These are phyloP conservation scores for Heliothis subflexa DNA, from an alignment of 1,140 invertebrate genomes.

Conservation along the genomic window DNA sequence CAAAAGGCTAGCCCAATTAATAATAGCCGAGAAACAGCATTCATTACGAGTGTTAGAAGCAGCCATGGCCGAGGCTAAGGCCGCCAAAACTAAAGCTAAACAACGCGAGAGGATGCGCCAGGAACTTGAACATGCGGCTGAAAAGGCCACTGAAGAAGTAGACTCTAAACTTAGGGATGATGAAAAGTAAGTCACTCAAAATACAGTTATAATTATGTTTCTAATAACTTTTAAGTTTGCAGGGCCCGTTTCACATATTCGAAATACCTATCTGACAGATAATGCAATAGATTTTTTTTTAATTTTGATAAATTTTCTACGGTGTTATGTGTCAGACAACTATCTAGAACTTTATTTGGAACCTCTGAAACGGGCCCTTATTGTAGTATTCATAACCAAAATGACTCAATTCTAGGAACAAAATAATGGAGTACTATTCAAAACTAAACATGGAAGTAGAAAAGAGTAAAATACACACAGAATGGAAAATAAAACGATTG, in stretches of 20 bases:
- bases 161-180: constrained; percentile 83
- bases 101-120: constrained; percentile 62
- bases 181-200: constrained; percentile 65
- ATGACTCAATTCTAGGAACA: constrained; percentile 71
- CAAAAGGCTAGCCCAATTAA: constrained; percentile 80
- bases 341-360: too few relatives aligned
- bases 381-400: too few relatives aligned
- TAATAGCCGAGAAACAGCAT: constrained; percentile 84
- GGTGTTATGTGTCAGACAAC: too few relatives aligned
- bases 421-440: constrained; percentile 87
- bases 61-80: constrained; percentile 78
- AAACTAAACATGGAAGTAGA: constrained; percentile 86
- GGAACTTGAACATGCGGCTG: constrained; percentile 64
- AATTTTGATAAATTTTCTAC: too few relatives aligned
- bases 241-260: too few relatives aligned
- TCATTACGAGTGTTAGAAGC: constrained; percentile 78
- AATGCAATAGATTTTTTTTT: too few relatives aligned
- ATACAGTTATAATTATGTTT: background rate
- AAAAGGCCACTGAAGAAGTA: constrained; percentile 79
- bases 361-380: too few relatives aligned
- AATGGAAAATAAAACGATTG: constrained; percentile 88
- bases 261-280: too few relatives aligned
- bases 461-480: constrained; percentile 84
- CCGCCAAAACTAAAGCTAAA: constrained; percentile 68
- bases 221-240: background rate